Conservation (phyloP, 2,888 invertebrate species). For the Drepanosiphum platanoidis region DNA sequence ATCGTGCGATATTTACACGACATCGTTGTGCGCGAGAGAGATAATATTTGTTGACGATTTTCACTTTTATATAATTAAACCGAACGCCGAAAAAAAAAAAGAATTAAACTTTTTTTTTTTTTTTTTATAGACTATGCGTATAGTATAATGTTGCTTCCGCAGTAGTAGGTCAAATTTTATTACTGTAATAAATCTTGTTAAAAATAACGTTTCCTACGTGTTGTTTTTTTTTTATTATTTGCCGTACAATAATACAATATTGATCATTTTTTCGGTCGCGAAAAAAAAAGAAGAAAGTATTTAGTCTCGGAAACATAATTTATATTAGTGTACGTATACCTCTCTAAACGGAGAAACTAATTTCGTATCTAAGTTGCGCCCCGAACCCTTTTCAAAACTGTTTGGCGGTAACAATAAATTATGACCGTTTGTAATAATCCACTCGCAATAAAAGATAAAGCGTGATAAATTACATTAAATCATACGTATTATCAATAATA, state of each 20-base stretch:
- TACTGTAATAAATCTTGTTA: background rate
- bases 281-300: background rate
- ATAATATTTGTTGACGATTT: too few relatives aligned
- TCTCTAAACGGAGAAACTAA: background rate
- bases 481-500: constrained; percentile 32
- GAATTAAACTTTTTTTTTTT: too few relatives aligned
- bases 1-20: too few relatives aligned
- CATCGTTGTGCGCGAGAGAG: too few relatives aligned
- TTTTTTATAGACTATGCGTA: background rate
- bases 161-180: background rate
- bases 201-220: background rate
- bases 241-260: too few relatives aligned
- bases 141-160: background rate
- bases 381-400: constrained; percentile 1
- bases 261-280: background rate
- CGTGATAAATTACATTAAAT: constrained; percentile 32
- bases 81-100: background rate
- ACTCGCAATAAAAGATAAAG: constrained; percentile 39
- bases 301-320: background rate
- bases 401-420: constrained; percentile 23
- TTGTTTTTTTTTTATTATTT: background rate
- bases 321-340: background rate
- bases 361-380: background rate
- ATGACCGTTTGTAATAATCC: constrained; percentile 1
- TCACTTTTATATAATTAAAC: background rate